Percentiles rank a stretch among this genome's conserved stretches.
These are phyloP conservation scores for Porites cylindrica DNA, from an alignment of 92 coral and sea anemone species.

Conservation along the genomic window DNA sequence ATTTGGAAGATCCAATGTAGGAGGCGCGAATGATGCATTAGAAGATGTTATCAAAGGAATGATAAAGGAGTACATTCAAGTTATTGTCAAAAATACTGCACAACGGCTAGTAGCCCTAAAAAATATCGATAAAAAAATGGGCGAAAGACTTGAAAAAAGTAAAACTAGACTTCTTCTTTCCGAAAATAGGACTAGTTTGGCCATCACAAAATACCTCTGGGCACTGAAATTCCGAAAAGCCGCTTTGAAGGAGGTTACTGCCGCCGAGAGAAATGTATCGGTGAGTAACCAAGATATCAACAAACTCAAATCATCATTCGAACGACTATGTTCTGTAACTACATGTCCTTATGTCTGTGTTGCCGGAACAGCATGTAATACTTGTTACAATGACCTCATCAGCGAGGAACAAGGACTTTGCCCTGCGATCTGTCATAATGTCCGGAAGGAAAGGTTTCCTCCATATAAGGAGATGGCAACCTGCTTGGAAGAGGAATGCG, in stretches of 20 bases:
- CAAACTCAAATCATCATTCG: conserved; percentile 48
- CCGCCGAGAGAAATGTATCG: conserved; percentile 30
- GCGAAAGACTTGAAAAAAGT: background rate
- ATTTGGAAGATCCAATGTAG: conserved; percentile 7
- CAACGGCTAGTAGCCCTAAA: background rate
- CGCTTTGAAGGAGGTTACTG: conserved; percentile 1
- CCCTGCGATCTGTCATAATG: conserved; percentile 61
- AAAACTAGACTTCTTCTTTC: background rate
- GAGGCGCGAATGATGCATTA: conserved; percentile 21
- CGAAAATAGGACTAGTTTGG: conserved; percentile 1
- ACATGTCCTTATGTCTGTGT: conserved; percentile 76
- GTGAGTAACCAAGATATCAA: conserved; percentile 57
- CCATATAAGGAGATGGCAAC: conserved; percentile 33
- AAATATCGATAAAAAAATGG: background rate
- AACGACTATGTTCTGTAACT: conserved; percentile 56
- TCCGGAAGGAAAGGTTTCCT: conserved; percentile 36
- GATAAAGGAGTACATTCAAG: conserved; percentile 36
- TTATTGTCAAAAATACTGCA: conserved; percentile 16
- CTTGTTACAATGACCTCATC: conserved; percentile 61
- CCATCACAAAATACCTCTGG: conserved; percentile 9
- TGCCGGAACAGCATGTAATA: conserved; percentile 70
- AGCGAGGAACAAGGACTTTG: conserved; percentile 73
- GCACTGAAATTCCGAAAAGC: background rate
- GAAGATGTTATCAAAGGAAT: conserved; percentile 42
- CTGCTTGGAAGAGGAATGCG: conserved; percentile 28